Percentiles rank a stretch among this genome's conserved stretches.
These are phyloP conservation scores for Venusia cambrica DNA, from an alignment of 2,888 invertebrate genomes.

Conservation along the genomic window DNA sequence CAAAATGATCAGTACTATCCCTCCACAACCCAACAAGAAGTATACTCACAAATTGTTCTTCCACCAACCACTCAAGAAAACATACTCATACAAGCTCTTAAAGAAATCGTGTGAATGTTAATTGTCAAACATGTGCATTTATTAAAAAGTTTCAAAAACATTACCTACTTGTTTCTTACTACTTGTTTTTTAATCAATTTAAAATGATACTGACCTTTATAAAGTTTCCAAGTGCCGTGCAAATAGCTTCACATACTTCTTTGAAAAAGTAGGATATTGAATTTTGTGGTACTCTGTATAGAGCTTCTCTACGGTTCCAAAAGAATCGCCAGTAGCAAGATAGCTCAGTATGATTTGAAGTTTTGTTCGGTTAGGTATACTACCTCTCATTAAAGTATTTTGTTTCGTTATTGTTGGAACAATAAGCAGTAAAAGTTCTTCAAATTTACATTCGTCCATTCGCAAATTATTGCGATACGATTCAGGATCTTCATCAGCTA, in stretches of 20 bases:
- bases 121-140: slow-evolving; percentile 1
- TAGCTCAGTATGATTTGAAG: slow-evolving; percentile 20
- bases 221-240: slow-evolving; percentile 16
- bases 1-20: slow-evolving; percentile 1
- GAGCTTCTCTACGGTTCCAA: slow-evolving; percentile 1
- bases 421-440: slow-evolving; percentile 23
- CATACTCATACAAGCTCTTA: slow-evolving; percentile 4
- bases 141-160: slow-evolving; percentile 1
- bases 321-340: slow-evolving; percentile 15
- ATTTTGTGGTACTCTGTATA: slow-evolving; percentile 16
- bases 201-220: slow-evolving; percentile 20
- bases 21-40: not conserved
- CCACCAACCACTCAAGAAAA: slow-evolving; percentile 2
- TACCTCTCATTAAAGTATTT: slow-evolving; percentile 19
- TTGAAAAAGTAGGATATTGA: slow-evolving; percentile 23
- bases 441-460: slow-evolving; percentile 23
- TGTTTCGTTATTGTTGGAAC: slow-evolving; percentile 14
- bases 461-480: slow-evolving; percentile 16
- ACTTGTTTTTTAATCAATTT: slow-evolving; percentile 1
- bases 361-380: slow-evolving; percentile 22
- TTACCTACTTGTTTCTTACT: not conserved
- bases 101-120: not conserved
- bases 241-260: slow-evolving; percentile 23
- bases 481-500: slow-evolving; percentile 26
- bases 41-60: slow-evolving; percentile 1